These are phyloP conservation scores for Pogonognathellus flavescens DNA, from an alignment of 1,140 invertebrate genomes.

Conservation along the genomic window DNA sequence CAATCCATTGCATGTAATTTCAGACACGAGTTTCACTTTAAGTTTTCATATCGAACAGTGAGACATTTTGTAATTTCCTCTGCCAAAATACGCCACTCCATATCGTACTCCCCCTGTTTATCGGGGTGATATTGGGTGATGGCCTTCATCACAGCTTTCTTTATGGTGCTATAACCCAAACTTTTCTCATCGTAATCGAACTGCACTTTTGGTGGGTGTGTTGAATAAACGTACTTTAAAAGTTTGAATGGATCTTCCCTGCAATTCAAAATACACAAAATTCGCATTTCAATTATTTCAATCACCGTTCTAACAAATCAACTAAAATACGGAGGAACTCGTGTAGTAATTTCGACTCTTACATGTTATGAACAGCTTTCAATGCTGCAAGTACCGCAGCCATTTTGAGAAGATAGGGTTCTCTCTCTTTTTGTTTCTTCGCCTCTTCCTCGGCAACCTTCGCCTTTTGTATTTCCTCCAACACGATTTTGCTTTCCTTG, in stretches of 20 bases:
- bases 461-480: slow-evolving; percentile 28
- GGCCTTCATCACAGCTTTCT: slow-evolving; percentile 40
- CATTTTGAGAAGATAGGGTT: slow-evolving; percentile 40
- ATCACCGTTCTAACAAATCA: neutral
- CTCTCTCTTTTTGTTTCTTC: neutral
- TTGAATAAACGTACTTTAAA: slow-evolving; percentile 19
- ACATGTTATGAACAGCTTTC: neutral
- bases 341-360: neutral
- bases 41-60: slow-evolving; percentile 14
- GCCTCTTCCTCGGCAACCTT: slow-evolving; percentile 27
- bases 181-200: neutral
- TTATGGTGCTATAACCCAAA: neutral
- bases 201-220: slow-evolving; percentile 46
- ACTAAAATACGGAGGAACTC: no score
- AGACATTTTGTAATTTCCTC: slow-evolving; percentile 54
- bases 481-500: neutral
- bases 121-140: slow-evolving; percentile 56
- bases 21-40: no score
- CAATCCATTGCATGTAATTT: no score
- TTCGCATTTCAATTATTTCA: neutral
- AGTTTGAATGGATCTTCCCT: neutral
- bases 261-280: neutral
- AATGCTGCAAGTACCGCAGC: neutral
- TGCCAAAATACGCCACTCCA: slow-evolving; percentile 47
- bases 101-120: slow-evolving; percentile 26